Evolutionary conservation across 2,888 invertebrate species (phyloP).

Genomic region (Apamea monoglypha): DNA sequence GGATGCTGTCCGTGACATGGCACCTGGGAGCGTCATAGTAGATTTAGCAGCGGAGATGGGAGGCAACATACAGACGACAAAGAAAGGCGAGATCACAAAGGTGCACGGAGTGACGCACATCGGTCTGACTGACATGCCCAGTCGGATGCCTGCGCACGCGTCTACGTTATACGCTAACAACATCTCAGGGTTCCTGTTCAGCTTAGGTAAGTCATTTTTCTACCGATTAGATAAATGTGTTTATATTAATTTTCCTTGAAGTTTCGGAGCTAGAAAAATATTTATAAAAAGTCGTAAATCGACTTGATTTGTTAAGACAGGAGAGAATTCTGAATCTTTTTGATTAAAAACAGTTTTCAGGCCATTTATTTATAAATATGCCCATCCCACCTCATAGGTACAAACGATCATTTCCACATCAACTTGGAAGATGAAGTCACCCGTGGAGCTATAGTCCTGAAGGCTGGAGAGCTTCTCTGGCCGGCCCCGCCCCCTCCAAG

Average conservation of each 20-base stretch:
- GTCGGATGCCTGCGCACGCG: slow-evolving; percentile 95
- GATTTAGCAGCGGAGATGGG: slow-evolving; percentile 97
- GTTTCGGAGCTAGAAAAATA: slow-evolving; percentile 27
- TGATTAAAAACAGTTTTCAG: neutral
- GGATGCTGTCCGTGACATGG: slow-evolving; percentile 95
- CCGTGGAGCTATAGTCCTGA: slow-evolving; percentile 94
- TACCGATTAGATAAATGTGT: slow-evolving; percentile 38
- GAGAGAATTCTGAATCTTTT: neutral
- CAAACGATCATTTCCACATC: slow-evolving; percentile 94
- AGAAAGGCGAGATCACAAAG: slow-evolving; percentile 93
- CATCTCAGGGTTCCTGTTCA: slow-evolving; percentile 95
- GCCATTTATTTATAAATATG: slow-evolving; percentile 17
- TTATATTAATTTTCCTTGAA: slow-evolving; percentile 27
- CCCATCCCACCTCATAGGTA: slow-evolving; percentile 85
- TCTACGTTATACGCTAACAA: slow-evolving; percentile 97
- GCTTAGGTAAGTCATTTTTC: slow-evolving; percentile 91
- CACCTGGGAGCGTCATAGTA: slow-evolving; percentile 96
- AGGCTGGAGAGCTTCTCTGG: slow-evolving; percentile 94
- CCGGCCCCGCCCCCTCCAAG: slow-evolving; percentile 93
- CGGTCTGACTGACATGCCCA: slow-evolving; percentile 96
- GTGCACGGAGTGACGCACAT: slow-evolving; percentile 96
- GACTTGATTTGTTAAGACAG: slow-evolving; percentile 39
- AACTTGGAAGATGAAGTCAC: slow-evolving; percentile 96
- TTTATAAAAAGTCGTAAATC: slow-evolving; percentile 36
- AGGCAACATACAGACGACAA: slow-evolving; percentile 95